These are phyloP conservation scores for Thysanoteuthis rhombus DNA, from an alignment of 2,888 invertebrate genomes.

Conservation along the genomic window DNA sequence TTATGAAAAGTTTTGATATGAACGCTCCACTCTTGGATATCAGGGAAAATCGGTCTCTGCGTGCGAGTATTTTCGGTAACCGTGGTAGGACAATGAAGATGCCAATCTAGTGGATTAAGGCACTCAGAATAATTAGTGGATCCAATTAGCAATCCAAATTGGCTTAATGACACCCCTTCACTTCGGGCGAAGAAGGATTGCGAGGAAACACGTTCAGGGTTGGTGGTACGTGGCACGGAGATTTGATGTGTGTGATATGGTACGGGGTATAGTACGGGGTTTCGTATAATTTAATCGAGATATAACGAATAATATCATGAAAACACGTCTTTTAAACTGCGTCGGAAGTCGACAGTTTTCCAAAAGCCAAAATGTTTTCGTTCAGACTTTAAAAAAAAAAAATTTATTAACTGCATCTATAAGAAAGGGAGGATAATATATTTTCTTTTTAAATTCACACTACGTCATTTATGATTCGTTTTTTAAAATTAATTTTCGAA, in stretches of 20 bases:
- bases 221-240: not conserved
- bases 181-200: not conserved
- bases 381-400: no score
- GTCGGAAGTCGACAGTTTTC: no score
- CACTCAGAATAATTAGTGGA: not conserved
- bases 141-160: not conserved
- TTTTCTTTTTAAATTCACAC: no score
- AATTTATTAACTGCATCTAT: no score
- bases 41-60: no score
- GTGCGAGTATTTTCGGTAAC: not conserved
- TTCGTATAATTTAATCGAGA: not conserved
- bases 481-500: no score
- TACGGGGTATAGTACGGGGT: not conserved
- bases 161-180: not conserved
- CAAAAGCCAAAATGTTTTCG: no score
- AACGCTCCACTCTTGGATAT: no score
- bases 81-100: not conserved
- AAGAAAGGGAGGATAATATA: no score
- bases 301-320: not conserved
- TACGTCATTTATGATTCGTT: no score
- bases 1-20: no score
- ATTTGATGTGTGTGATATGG: not conserved
- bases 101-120: not conserved
- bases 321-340: no score
- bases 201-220: not conserved